Evolutionary conservation across 2,888 invertebrate genomes (phyloP).

Genomic region (Toxonevra muliebris): DNA sequence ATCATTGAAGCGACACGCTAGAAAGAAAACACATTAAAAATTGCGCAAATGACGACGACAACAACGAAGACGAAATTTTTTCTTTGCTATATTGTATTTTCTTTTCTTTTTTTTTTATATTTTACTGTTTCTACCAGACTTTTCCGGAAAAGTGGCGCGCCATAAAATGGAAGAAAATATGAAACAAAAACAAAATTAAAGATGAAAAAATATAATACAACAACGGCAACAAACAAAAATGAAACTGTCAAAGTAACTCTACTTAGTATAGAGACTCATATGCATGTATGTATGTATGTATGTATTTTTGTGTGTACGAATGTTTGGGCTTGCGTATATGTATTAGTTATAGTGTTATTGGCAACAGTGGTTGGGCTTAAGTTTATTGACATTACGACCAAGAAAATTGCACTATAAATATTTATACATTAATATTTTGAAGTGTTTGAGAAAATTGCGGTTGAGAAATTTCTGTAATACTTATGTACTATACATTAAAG

Average conservation of each 20-base stretch:
- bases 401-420: not conserved
- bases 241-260: slow-evolving; percentile 5
- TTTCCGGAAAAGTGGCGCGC: slow-evolving; percentile 58
- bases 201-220: slow-evolving; percentile 6
- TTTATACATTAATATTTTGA: not conserved
- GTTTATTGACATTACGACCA: slow-evolving; percentile 1
- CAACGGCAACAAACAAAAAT: slow-evolving; percentile 21
- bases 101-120: slow-evolving; percentile 24
- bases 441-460: not conserved
- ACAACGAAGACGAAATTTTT: slow-evolving; percentile 51
- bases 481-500: no score
- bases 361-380: not conserved
- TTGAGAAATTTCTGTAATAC: not conserved
- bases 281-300: not conserved
- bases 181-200: slow-evolving; percentile 1
- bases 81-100: slow-evolving; percentile 38
- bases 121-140: slow-evolving; percentile 44
- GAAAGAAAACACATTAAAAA: slow-evolving; percentile 38
- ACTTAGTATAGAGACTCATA: not conserved
- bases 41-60: slow-evolving; percentile 13
- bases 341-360: no score
- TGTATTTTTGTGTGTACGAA: not conserved
- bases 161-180: slow-evolving; percentile 31
- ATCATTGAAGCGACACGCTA: slow-evolving; percentile 58
- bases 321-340: not conserved